Conservation (phyloP, 2,888 invertebrate genomes). For the Caenorhabditis plicata region DNA sequence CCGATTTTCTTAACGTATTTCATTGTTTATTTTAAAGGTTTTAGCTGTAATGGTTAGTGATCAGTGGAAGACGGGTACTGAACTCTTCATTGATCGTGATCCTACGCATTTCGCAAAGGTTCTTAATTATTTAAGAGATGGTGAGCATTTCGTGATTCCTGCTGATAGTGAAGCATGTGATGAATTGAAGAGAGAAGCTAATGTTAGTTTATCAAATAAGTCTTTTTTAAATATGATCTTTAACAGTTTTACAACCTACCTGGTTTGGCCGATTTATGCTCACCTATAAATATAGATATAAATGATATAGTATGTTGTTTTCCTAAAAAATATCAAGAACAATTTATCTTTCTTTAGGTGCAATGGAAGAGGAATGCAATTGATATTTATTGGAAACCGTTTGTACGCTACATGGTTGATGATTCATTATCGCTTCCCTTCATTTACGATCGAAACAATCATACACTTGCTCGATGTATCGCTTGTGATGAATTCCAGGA, state of each 20-base stretch:
- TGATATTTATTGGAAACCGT: conserved; percentile 53
- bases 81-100: conserved; percentile 58
- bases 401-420: conserved; percentile 56
- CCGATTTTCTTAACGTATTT: neutral
- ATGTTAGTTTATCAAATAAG: conserved; percentile 23
- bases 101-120: conserved; percentile 51
- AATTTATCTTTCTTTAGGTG: no score
- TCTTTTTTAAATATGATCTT: neutral
- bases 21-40: conserved; percentile 25
- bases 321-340: no score
- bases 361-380: conserved; percentile 56
- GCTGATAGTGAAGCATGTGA: conserved; percentile 44
- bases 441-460: conserved; percentile 57
- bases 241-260: conserved; percentile 52
- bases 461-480: conserved; percentile 55
- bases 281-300: conserved; percentile 29
- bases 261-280: conserved; percentile 43
- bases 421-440: conserved; percentile 55
- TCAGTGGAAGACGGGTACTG: conserved; percentile 42
- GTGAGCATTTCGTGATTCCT: conserved; percentile 42
- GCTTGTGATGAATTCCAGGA: conserved; percentile 59
- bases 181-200: conserved; percentile 52
- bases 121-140: conserved; percentile 52
- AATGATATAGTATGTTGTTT: no score
- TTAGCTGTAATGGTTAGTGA: conserved; percentile 49